Evolutionary conservation across 2,113 vertebrate species (phyloP).

Genomic region (Morone saxatilis): DNA sequence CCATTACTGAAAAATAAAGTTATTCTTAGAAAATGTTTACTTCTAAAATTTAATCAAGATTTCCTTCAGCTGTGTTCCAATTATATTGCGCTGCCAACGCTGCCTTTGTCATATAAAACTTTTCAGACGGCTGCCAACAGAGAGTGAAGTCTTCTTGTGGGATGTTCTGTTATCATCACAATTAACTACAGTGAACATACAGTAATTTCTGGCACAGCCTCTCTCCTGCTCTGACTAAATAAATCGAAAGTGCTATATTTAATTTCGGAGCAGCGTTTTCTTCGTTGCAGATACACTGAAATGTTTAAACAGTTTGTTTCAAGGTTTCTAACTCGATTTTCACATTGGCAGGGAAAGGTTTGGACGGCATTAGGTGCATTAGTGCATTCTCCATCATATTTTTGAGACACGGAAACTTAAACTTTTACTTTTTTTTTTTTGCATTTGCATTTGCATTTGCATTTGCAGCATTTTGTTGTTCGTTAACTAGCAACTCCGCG

Average conservation of each 20-base stretch:
- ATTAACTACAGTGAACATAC: conserved; percentile 51
- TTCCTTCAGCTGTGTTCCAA: conserved; percentile 59
- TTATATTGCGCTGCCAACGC: conserved; percentile 55
- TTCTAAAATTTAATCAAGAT: conserved; percentile 70
- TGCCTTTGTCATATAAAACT: conserved; percentile 47
- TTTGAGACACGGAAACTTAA: conserved; percentile 11
- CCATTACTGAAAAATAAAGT: conserved; percentile 76
- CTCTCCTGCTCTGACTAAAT: conserved; percentile 19
- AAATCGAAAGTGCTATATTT: conserved; percentile 47
- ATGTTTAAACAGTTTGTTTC: conserved; percentile 33
- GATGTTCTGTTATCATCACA: conserved; percentile 61
- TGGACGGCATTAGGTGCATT: conserved; percentile 20
- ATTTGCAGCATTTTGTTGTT: conserved; percentile 34
- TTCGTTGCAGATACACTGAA: neutral
- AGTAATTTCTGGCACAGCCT: conserved; percentile 51
- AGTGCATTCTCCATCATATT: conserved; percentile 14
- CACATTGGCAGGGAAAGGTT: conserved; percentile 39
- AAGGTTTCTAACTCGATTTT: conserved; percentile 37
- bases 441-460: too few species aligned
- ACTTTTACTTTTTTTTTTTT: neutral
- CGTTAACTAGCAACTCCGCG: conserved; percentile 11
- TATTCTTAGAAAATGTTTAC: conserved; percentile 79
- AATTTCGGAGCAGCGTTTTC: conserved; percentile 41
- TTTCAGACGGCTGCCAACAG: conserved; percentile 51
- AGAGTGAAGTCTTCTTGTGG: conserved; percentile 25